Evolutionary conservation across 2,888 invertebrate genomes (phyloP), one percentile per base, ranked within the genome.

Genomic region (Macrosoma leucophasiata): DNA sequence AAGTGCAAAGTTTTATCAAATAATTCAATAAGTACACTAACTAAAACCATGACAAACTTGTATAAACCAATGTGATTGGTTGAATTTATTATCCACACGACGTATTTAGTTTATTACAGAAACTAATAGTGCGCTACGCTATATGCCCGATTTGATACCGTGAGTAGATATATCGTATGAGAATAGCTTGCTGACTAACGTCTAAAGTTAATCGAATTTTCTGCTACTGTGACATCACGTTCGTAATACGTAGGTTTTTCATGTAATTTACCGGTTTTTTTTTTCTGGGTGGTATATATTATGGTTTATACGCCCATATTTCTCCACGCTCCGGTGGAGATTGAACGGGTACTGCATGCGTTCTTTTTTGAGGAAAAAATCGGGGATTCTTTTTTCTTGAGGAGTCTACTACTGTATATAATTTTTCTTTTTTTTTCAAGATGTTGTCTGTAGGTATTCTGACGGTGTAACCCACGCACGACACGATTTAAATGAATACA

Each of bases 121-220:
- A n/a, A n/a, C n/a, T n/a, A n/a, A n/a, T n/a, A n/a, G n/a, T n/a
- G n/a, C n/a, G n/a, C n/a, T n/a, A n/a, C n/a, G n/a, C n/a, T n/a
- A n/a, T n/a, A n/a, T n/a, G n/a, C n/a, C n/a, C n/a, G n/a, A n/a
- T n/a, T n/a, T n/a, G n/a, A n/a, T n/a, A n/a, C n/a, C n/a, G n/a
- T n/a, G n/a, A n/a, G n/a, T n/a, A n/a, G n/a, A 62, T 60, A 52
- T 20, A 15, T 9, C 17, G 18, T 23, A 27, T 55, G 45, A 56
- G 60, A 36, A 38, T 63, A 62, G 62, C 61, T 63, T 68, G 72
- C 74, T 71, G 72, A 71, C 61, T 62, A 47, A n/a, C n/a, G 58
- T 59, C 52, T 56, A 59, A 57, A 69, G 58, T 56, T 70, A 76
- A 75, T 76, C 69, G 68, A 75, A 72, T 72, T 68, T 76, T 77